phyloP scores from a whole-genome alignment of 2,888 invertebrate species.

The Sesamia inferens region DNA sequence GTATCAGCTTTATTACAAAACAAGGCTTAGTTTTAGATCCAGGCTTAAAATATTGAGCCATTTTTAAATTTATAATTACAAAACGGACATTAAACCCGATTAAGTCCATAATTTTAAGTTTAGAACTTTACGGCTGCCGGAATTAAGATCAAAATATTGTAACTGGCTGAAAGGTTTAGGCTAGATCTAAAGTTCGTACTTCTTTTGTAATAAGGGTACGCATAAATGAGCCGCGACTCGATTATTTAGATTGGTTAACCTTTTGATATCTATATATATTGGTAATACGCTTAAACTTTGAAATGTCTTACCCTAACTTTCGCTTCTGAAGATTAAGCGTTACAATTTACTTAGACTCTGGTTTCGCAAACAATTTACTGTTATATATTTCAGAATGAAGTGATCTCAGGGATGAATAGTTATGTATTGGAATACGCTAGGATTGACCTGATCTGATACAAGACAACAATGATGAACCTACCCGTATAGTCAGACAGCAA shows the following conservation, averaged over 20 bases:
- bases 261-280: conserved; percentile 1
- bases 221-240: neutral
- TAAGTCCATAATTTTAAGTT: neutral
- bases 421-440: neutral
- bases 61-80: neutral
- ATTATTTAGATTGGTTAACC: conserved; percentile 28
- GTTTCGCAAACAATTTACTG: neutral
- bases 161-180: neutral
- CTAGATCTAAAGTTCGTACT: neutral
- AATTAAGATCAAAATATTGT: neutral
- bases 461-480: conserved; percentile 10
- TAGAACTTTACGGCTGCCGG: neutral
- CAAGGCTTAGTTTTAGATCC: neutral
- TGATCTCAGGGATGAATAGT: neutral
- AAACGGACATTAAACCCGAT: neutral
- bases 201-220: neutral
- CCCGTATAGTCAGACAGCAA: neutral
- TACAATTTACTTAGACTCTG: neutral
- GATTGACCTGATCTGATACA: neutral
- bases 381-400: neutral
- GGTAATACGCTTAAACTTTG: neutral
- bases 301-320: conserved; percentile 15
- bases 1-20: neutral
- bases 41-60: neutral
- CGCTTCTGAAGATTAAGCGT: conserved; percentile 18